Conservation (phyloP, 2,888 invertebrate species). For the Rambutsinella grinnellia region DNA sequence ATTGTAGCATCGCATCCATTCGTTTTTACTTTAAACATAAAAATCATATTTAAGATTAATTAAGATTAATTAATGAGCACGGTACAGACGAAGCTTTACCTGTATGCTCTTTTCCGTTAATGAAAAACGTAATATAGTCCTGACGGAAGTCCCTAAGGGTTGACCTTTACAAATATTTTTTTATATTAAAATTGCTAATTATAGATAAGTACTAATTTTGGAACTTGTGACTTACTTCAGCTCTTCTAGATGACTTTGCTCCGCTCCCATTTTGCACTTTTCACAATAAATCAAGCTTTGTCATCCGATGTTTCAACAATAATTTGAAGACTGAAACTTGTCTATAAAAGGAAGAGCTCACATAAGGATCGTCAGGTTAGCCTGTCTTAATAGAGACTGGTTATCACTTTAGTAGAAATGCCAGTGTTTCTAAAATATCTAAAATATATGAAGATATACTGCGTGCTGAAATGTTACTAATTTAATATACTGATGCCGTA, state of each 20-base stretch:
- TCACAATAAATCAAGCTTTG: too few species aligned
- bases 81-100: not conserved
- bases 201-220: not conserved
- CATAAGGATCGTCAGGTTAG: too few species aligned
- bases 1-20: constrained; percentile 19
- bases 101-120: constrained; percentile 26
- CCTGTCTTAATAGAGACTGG: too few species aligned
- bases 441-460: too few species aligned
- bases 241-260: constrained; percentile 6
- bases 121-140: constrained; percentile 15
- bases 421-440: too few species aligned
- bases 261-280: constrained; percentile 1
- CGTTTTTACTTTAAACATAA: constrained; percentile 1
- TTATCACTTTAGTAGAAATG: too few species aligned
- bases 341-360: too few species aligned
- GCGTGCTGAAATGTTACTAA: too few species aligned
- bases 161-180: not conserved
- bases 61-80: not conserved
- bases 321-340: too few species aligned
- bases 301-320: too few species aligned
- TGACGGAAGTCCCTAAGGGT: not conserved
- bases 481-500: too few species aligned
- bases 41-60: not conserved
- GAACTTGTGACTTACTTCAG: not conserved
- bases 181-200: not conserved